Evolutionary conservation across 2,113 vertebrate species (phyloP), one percentile per base, ranked within the genome.

Genomic region (Elephantulus edwardii): DNA sequence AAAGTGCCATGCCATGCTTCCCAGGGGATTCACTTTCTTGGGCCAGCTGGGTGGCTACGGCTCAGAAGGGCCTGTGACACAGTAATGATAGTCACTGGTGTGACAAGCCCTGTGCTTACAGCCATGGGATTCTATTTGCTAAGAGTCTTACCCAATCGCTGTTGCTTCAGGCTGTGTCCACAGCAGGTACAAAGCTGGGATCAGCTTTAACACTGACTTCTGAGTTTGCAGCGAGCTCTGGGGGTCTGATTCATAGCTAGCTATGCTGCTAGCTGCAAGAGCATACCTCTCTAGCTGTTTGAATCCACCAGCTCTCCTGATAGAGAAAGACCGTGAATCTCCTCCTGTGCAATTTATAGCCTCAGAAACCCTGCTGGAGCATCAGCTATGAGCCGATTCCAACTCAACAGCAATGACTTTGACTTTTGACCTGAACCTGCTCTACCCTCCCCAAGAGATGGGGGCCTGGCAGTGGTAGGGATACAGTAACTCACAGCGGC

Each of bases 41-140:
- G 66, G 74, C 40, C 44, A 6, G 5, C 33, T 68, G 10, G 20
- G 48, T 5, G 17, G 13, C 76, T 22, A 38, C 26, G 26, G 71
- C 5, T 9, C 3, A n/a, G 3, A 0, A 19, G 54, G 58, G 35
- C 33, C 75, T 0, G 0, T 8, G 17, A 6, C 50, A 0, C 5
- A 1, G n/a, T 17, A 4, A 5, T 5, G 42, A 8, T 16, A 0
- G 62, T 52, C 71, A 44, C 88, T 50, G 2, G 16, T 16, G 7
- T 22, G 11, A 56, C 48, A 6, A 20, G 30, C 52, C 46, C 30
- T 20, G 17, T 6, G 76, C 38, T 5, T 8, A 3, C 11, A 33
- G 70, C 28, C 30, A 26, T 48, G 17, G 0, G 52, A 26, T 46
- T 5, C 19, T 5, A 4, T 3, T 66, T 38, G 54, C 2, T 46